These are phyloP conservation scores for Eremophila alpestris DNA, from an alignment of 2,797 vertebrate species.

Conservation along the genomic window DNA sequence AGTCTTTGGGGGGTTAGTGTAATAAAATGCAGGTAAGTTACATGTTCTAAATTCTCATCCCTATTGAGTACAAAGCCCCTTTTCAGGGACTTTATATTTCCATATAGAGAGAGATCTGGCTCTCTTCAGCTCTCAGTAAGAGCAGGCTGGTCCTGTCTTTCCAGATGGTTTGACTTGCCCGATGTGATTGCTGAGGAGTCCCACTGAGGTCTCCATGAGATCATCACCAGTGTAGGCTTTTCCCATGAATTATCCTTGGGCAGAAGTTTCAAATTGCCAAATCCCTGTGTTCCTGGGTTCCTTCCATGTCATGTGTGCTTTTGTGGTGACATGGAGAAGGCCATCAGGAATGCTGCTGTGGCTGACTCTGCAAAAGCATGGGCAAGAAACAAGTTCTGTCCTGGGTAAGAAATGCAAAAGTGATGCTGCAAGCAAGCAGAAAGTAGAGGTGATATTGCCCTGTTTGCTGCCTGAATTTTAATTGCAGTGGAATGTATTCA, in stretches of 20 bases:
- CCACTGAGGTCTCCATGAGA: neutral
- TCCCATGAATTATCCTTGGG: neutral
- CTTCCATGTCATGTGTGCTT: neutral
- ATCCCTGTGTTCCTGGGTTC: neutral
- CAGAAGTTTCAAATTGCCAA: neutral
- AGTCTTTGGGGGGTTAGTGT: neutral
- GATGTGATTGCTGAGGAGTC: neutral
- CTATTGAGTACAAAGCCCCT: neutral
- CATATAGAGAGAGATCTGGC: neutral
- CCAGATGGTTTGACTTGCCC: neutral
- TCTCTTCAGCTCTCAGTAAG: neutral
- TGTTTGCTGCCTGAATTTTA: neutral
- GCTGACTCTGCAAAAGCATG: neutral
- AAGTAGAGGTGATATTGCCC: neutral
- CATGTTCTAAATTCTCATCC: neutral
- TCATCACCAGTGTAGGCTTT: neutral
- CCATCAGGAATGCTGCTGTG: fast-evolving
- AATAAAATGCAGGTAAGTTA: neutral
- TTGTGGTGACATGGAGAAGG: neutral
- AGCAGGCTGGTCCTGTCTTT: neutral
- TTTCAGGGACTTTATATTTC: neutral
- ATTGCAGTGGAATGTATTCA: neutral
- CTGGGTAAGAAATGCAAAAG: neutral
- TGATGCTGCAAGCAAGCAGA: neutral
- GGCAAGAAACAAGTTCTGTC: neutral